Base-by-base conservation (phyloP, 2,888 invertebrate genomes). In the Itoplectis maculator region DNA sequence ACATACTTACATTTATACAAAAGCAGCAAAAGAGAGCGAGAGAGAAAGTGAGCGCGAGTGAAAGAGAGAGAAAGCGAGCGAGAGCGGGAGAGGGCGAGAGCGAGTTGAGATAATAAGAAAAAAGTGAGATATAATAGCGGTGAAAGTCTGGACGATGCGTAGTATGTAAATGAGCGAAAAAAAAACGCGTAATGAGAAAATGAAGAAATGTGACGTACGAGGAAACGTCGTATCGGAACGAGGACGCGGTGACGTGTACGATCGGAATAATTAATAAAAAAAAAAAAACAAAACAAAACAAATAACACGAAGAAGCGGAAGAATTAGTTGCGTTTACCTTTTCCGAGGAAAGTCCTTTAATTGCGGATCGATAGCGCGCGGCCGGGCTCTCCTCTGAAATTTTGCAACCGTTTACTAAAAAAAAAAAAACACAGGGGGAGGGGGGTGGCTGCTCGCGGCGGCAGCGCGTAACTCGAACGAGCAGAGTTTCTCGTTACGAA, bases 401-500 rank as follows among this genome's bases (percentile, higher is more conserved):
- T 69, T 78, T 70, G 56, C 65, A 69, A 73, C 49, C 70, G 70
- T 79, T 76, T 61, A 66, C 72, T 42, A 66, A 61, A 72, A 66
- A 59, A 42, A 40, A 59, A 47, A 11, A 37, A 47, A 72, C 18
- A 51, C 23, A 66, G 1, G 37, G n/a, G 20, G 40, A 35, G 70
- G 61, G 42, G 66, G 72, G 70, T 75, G 79, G 75, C 79, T 79
- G 79, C 72, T 61, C 72, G 61, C 51, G 59, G 74, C 45, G 79
- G 79, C 75, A 79, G 79, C 75, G 70, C 70, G 74, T 75, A 82
- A 76, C 82, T 79, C 75, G 47, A 75, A 79, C 82, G 82, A 82
- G 82, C 69, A 70, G 69, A 82, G 79, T 76, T 79, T 82, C 82
- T 82, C 82, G 82, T 84, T 79, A 84, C 84, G 79, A 84, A 84